Conservation (phyloP, 64 coral and sea anemone genomes). For the Catalaphyllia jardinei region DNA sequence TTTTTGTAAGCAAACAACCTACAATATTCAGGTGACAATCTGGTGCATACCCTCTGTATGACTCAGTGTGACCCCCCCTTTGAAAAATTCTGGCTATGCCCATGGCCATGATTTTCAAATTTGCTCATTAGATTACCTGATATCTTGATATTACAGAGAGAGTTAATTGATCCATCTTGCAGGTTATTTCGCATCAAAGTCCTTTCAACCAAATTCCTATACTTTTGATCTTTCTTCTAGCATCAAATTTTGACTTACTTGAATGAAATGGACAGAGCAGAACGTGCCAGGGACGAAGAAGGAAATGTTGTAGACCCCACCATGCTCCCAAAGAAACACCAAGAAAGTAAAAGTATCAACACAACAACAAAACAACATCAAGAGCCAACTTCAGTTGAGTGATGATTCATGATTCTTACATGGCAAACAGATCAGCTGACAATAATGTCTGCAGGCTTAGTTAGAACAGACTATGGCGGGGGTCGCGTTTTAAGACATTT, state of each 20-base stretch:
- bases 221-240: not conserved
- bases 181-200: not conserved
- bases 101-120: too few species aligned
- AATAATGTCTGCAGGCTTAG: too few species aligned
- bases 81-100: too few species aligned
- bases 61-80: too few species aligned
- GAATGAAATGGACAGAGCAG: slow-evolving; percentile 28
- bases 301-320: slow-evolving; percentile 7
- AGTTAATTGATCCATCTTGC: too few species aligned
- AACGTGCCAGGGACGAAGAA: not conserved
- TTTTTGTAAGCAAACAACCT: too few species aligned
- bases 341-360: not conserved
- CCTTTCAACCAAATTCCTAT: not conserved
- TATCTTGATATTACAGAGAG: too few species aligned
- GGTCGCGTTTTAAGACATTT: too few species aligned
- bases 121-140: too few species aligned
- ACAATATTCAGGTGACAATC: too few species aligned
- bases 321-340: not conserved
- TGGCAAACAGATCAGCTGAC: not conserved
- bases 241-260: slow-evolving; percentile 33
- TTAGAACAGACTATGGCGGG: too few species aligned
- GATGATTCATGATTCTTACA: not conserved
- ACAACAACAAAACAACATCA: not conserved
- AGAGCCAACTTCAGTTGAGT: not conserved
- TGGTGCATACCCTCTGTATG: too few species aligned